Evolutionary conservation across 2,888 invertebrate species (phyloP).

Genomic region (Strigamia transsilvanica): DNA sequence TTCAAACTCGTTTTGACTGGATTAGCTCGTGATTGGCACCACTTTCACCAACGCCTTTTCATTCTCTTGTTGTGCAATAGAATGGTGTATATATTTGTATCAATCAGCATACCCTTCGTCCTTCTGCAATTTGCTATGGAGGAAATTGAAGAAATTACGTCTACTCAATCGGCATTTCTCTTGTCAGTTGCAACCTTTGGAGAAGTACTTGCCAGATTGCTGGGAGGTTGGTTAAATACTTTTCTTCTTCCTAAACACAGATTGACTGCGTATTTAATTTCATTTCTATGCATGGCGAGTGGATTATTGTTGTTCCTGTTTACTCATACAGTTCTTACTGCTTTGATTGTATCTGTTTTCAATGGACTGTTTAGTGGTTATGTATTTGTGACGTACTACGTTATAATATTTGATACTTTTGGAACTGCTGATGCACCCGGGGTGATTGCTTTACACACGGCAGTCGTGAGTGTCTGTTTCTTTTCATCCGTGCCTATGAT

Average conservation of each 20-base stretch:
- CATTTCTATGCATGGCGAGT: not conserved
- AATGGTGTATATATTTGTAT: not conserved
- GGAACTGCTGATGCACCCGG: not conserved
- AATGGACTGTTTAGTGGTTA: not conserved
- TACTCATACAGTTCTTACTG: not conserved
- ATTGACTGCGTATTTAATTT: not conserved
- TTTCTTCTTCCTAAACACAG: not conserved
- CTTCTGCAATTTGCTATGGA: not conserved
- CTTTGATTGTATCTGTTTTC: not conserved
- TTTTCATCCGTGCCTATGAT: not conserved
- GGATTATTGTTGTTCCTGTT: not conserved
- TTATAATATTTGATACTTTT: not conserved
- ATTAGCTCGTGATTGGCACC: not conserved
- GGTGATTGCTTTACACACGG: not conserved
- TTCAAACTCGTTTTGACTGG: not conserved
- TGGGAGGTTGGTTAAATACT: not conserved
- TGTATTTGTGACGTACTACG: not conserved
- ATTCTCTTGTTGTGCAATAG: not conserved
- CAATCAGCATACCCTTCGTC: not conserved
- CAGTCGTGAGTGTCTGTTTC: not conserved
- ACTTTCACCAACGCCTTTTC: not conserved
- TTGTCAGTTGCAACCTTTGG: not conserved
- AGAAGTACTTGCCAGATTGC: not conserved
- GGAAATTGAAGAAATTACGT: not conserved
- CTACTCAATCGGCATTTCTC: not conserved